A percentile compares a stretch with the other conserved stretches of the same genome.
Evolutionary conservation across 1,140 invertebrate genomes (phyloP).

Genomic region (Anadara kagoshimensis): DNA sequence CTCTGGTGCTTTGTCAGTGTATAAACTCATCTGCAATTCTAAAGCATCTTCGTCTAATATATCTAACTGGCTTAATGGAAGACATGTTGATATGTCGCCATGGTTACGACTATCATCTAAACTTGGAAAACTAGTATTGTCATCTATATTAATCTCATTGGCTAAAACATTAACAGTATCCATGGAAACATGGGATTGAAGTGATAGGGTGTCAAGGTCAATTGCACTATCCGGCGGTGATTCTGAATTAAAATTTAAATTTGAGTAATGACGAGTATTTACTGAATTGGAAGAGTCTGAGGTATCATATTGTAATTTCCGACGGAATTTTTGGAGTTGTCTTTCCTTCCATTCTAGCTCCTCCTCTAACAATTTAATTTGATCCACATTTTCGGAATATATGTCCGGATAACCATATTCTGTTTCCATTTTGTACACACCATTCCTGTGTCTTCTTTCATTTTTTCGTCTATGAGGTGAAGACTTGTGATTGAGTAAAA

Average conservation of each 20-base stretch:
- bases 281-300: background rate
- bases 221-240: slow-evolving; percentile 42
- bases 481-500: slow-evolving; percentile 15
- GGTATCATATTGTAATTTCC: slow-evolving; percentile 5
- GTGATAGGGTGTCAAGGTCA: slow-evolving; percentile 34
- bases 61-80: no score
- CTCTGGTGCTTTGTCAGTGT: no score
- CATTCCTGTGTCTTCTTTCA: background rate
- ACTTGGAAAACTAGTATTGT: no score
- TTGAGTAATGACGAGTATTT: slow-evolving; percentile 18
- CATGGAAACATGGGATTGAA: slow-evolving; percentile 25
- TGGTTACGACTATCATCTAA: no score
- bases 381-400: slow-evolving; percentile 1
- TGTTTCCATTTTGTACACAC: background rate
- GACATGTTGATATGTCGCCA: no score
- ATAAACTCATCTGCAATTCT: no score
- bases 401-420: background rate
- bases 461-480: no score
- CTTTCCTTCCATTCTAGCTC: slow-evolving; percentile 19
- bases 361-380: slow-evolving; percentile 11
- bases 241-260: slow-evolving; percentile 18
- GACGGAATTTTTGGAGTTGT: slow-evolving; percentile 19
- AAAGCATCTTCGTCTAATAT: no score
- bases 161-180: background rate
- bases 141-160: no score